phyloP scores from a whole-genome alignment of 2,888 invertebrate genomes.

The Syritta pipiens region DNA sequence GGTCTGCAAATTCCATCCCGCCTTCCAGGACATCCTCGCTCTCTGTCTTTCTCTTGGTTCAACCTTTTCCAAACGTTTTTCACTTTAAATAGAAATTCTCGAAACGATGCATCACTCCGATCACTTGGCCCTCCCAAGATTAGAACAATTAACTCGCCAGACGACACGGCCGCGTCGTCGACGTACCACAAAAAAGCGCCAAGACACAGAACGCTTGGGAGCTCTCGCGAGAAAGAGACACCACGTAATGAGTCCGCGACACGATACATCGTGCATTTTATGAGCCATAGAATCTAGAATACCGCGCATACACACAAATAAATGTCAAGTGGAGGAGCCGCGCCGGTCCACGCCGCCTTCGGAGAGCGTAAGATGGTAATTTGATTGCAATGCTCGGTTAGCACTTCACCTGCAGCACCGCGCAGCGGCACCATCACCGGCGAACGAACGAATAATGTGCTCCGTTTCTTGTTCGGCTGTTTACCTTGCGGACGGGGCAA shows the following conservation, averaged over 20 bases:
- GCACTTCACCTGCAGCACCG: conserved; percentile 65
- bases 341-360: conserved; percentile 13
- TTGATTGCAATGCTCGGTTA: conserved; percentile 68
- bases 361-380: conserved; percentile 63
- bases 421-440: conserved; percentile 7
- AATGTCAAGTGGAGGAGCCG: conserved; percentile 62
- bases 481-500: conserved; percentile 20
- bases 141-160: conserved; percentile 68
- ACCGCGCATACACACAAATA: conserved; percentile 66
- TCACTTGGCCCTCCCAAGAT: conserved; percentile 67
- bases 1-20: conserved; percentile 63
- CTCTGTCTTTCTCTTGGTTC: background rate
- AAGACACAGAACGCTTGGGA: background rate
- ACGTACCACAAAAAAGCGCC: background rate
- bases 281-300: conserved; percentile 67
- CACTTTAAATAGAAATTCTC: conserved; percentile 49
- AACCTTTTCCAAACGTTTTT: conserved; percentile 32
- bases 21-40: conserved; percentile 31
- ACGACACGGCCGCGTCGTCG: conserved; percentile 40
- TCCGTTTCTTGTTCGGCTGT: conserved; percentile 19
- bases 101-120: conserved; percentile 38
- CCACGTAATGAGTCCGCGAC: conserved; percentile 64
- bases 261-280: conserved; percentile 67
- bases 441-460: conserved; percentile 47
- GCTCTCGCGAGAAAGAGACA: conserved; percentile 27